Conservation (phyloP, 2,113 vertebrate genomes). For the Onychostruthus taczanowskii region DNA sequence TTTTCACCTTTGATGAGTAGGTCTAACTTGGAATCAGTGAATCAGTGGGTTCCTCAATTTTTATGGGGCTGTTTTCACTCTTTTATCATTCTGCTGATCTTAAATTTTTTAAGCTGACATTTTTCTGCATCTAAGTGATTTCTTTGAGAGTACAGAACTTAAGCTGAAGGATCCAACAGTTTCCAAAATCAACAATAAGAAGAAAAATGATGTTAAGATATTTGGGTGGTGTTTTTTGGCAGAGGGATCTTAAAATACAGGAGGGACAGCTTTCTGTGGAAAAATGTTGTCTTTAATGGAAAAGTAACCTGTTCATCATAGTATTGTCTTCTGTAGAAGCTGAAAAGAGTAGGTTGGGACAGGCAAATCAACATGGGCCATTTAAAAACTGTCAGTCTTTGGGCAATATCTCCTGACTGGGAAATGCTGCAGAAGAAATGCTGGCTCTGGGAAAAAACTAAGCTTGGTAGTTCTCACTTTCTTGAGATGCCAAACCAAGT, state of each 20-base stretch:
- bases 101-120: not conserved
- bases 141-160: not conserved
- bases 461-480: not conserved
- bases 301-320: not conserved
- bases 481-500: not conserved
- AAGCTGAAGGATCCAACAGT: not conserved
- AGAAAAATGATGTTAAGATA: not conserved
- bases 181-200: not conserved
- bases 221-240: not conserved
- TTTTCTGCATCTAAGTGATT: not conserved
- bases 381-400: not conserved
- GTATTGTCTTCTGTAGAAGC: not conserved
- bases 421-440: not conserved
- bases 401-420: not conserved
- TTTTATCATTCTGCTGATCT: not conserved
- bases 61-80: not conserved
- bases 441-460: not conserved
- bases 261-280: not conserved
- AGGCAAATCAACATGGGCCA: not conserved
- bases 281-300: not conserved
- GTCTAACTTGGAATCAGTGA: not conserved
- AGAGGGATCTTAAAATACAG: not conserved
- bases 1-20: not conserved
- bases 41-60: not conserved
- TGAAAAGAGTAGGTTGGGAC: not conserved